Evolutionary conservation across 2,888 invertebrate species (phyloP).

Genomic region (Galeopsomyia nigrocyanea): DNA sequence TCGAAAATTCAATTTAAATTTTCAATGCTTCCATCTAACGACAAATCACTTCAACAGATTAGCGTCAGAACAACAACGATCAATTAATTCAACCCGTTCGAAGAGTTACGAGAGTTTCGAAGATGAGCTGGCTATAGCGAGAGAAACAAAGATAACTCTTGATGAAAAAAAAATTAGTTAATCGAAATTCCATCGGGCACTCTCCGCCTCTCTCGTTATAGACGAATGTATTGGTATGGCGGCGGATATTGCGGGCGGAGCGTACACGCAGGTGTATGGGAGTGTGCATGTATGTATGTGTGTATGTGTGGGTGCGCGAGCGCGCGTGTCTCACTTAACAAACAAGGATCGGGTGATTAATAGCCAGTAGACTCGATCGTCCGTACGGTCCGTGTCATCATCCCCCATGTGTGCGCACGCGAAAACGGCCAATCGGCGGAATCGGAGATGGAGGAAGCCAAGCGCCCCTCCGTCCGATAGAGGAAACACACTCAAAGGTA

Average conservation of each 20-base stretch:
- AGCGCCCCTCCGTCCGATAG: background rate
- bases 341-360: constrained; percentile 66
- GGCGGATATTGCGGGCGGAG: constrained; percentile 28
- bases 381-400: constrained; percentile 31
- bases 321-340: constrained; percentile 64
- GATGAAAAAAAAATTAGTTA: constrained; percentile 41
- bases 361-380: constrained; percentile 50
- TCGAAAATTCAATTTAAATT: too few relatives aligned
- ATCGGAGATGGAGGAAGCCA: constrained; percentile 23
- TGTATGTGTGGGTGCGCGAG: too few relatives aligned
- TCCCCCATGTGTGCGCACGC: constrained; percentile 44
- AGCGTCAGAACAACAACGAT: background rate
- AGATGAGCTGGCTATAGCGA: constrained; percentile 1
- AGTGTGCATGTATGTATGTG: constrained; percentile 26
- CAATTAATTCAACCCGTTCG: background rate
- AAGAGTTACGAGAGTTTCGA: background rate
- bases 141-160: constrained; percentile 44
- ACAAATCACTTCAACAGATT: too few relatives aligned
- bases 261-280: constrained; percentile 16
- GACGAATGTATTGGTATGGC: too few relatives aligned
- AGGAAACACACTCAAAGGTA: constrained; percentile 1
- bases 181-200: constrained; percentile 52
- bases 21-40: too few relatives aligned
- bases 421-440: constrained; percentile 39
- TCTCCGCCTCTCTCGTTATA: background rate